A percentile compares a stretch with the other conserved stretches of the same genome.
These are phyloP conservation scores for Gobio gobio DNA, from an alignment of 2,113 vertebrate genomes.

Conservation along the genomic window DNA sequence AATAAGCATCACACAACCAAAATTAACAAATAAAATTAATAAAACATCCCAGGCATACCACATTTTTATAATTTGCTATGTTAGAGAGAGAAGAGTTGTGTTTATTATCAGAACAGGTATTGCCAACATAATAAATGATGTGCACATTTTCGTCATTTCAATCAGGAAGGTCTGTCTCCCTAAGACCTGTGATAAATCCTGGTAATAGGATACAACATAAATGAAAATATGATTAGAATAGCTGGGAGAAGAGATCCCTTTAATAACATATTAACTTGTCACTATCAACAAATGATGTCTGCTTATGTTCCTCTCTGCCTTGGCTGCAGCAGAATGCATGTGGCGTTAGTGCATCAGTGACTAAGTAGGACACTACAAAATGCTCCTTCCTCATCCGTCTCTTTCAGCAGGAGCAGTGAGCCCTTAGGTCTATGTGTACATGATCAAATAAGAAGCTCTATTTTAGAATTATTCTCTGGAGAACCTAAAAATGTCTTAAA, in stretches of 20 bases:
- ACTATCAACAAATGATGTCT: constrained; percentile 35
- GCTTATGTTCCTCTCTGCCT: constrained; percentile 42
- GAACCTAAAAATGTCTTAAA: constrained; percentile 43
- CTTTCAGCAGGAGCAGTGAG: constrained; percentile 57
- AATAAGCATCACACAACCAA: neutral
- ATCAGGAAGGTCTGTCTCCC: constrained; percentile 11
- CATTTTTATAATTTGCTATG: neutral
- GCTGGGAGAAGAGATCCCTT: constrained; percentile 19
- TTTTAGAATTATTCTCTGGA: constrained; percentile 49
- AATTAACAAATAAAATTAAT: neutral
- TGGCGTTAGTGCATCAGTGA: constrained; percentile 71
- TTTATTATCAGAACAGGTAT: constrained; percentile 22
- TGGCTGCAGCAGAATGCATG: constrained; percentile 62
- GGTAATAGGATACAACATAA: constrained; percentile 51
- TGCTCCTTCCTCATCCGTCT: constrained; percentile 56
- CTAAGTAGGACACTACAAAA: constrained; percentile 75
- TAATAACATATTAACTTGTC: constrained; percentile 51
- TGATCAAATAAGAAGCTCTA: constrained; percentile 52
- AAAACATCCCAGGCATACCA: neutral
- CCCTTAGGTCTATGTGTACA: constrained; percentile 42
- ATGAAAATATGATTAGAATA: constrained; percentile 36
- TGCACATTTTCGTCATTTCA: constrained; percentile 27
- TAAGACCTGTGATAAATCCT: constrained; percentile 50
- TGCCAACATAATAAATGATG: constrained; percentile 13
- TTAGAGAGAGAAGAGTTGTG: neutral